Base-by-base conservation (phyloP, 2,797 vertebrate genomes). In the Iguana delicatissima region DNA sequence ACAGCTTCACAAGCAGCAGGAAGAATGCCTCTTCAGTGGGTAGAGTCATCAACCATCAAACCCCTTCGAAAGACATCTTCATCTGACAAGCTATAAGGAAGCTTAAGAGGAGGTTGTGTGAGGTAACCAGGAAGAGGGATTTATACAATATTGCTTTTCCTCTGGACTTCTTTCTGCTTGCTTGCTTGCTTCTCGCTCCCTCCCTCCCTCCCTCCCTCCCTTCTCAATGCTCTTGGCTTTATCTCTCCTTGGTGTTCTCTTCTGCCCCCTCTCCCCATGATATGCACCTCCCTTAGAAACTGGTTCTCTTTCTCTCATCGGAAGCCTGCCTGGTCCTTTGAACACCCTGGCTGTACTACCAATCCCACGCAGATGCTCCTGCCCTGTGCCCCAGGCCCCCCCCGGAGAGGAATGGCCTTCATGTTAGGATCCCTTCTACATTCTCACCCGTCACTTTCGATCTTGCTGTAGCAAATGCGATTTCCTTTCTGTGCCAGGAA, bases 401-500 rank as follows among this genome's bases (percentile, higher is more conserved):
- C 52, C 87, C 22, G 0, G 35, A 74, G 87, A 88, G 52, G n/a
- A 32, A 35, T 80, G 57, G 38, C 57, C 10, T 22, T 62, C 72
- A 26, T 42, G 22, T 42, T 38, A 29, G 14, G 52, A 26, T 59
- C 80, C n/a, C 5, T 89, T 59, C 80, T 32, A 73, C 64, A 55
- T 83, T 12, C 50, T 80, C 80, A 73, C 24, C 80, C 9, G 13
- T 73, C 69, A 32, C 52, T 89, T 89, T 73, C 52, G 26, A 74
- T 83, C 87, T 74, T 32, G 80, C 67, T 74, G 52, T 62, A 46
- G 80, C 69, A 20, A 83, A 89, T 74, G 67, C 12, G 55, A 69
- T 86, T 85, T 84, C 69, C n/a, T 32, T 87, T 79, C 67, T 85
- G 77, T 20, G 18, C 20, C n/a, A 52, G 89, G n/a, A 69, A 84